Evolutionary conservation across 2,113 vertebrate species (phyloP).

Genomic region (Antechinus stuartii): DNA sequence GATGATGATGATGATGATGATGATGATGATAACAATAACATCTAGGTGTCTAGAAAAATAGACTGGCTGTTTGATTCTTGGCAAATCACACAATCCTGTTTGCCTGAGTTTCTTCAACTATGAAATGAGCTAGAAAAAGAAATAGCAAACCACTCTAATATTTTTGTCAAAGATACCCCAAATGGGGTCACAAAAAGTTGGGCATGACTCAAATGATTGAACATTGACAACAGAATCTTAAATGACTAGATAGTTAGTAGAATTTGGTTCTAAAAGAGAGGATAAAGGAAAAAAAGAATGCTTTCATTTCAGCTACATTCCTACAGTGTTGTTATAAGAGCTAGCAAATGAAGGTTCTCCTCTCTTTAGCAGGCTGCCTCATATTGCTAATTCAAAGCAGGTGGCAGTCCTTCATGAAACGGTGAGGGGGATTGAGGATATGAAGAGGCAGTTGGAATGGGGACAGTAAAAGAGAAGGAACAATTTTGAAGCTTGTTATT

Average conservation of each 20-base stretch:
- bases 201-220: background rate
- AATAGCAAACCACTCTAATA: no score
- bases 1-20: background rate
- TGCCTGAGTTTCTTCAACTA: no score
- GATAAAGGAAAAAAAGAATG: background rate
- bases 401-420: slow-evolving; percentile 57
- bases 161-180: background rate
- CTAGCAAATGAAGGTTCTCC: slow-evolving; percentile 24
- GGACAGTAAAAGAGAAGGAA: slow-evolving; percentile 37
- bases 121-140: no score
- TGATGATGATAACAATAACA: background rate
- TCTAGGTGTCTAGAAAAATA: background rate
- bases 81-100: no score
- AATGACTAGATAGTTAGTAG: background rate
- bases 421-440: slow-evolving; percentile 35
- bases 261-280: background rate
- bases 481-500: slow-evolving; percentile 53
- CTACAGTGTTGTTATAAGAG: slow-evolving; percentile 16
- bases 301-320: slow-evolving; percentile 8
- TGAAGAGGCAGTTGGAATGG: slow-evolving; percentile 25
- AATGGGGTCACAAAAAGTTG: background rate
- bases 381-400: slow-evolving; percentile 38
- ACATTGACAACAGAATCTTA: background rate
- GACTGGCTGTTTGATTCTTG: background rate
- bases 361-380: slow-evolving; percentile 23